Evolutionary conservation across 2,888 invertebrate species (phyloP), one percentile per base, ranked within the genome.

Genomic region (Meteorus cinctellus): DNA sequence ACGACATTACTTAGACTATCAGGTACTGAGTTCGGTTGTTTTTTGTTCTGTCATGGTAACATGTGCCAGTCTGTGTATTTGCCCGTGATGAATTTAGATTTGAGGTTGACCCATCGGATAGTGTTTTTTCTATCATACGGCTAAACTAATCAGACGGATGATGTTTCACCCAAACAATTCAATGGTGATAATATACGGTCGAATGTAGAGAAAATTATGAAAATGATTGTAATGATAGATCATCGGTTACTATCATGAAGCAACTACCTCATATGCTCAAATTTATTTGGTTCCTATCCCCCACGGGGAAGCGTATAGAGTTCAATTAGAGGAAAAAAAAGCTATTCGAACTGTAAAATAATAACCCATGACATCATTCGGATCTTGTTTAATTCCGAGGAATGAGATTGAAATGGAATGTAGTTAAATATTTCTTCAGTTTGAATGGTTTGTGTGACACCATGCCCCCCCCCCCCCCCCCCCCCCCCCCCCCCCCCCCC

Each of bases 1-100:
- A 87, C 84, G 85, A 88, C 87, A 88, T 84, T 88, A 87, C 89
- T 89, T 89, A 89, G 85, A 88, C 89, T 89, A 89, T 89, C 89
- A 89, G 89, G 89, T 89, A 89, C 89, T 88, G 87, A 81, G 84
- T 86, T 88, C 87, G 88, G 84, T 88, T 88, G 79, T 81, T 78
- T 80, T 77, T 82, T 24, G 19, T 84, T 87, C 85, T 89, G 89
- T 89, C 89, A 89, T 89, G 89, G 89, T 89, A 89, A 89, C 89
- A 87, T 89, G 87, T 87, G 88, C 88, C 88, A 88, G 86, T 88
- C 85, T 87, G 86, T 41, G n/a, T 65, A 16, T 65, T 2, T 55
- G 85, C 87, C 85, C 86, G 82, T 85, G 82, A 74, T 84, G 75
- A 82, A 81, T 80, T 76, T 77, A 78, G 78, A 78, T 77, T 78